Evolutionary conservation across 2,113 vertebrate species (phyloP), one percentile per base, ranked within the genome.

Genomic region (Rhabdornis inornatus): DNA sequence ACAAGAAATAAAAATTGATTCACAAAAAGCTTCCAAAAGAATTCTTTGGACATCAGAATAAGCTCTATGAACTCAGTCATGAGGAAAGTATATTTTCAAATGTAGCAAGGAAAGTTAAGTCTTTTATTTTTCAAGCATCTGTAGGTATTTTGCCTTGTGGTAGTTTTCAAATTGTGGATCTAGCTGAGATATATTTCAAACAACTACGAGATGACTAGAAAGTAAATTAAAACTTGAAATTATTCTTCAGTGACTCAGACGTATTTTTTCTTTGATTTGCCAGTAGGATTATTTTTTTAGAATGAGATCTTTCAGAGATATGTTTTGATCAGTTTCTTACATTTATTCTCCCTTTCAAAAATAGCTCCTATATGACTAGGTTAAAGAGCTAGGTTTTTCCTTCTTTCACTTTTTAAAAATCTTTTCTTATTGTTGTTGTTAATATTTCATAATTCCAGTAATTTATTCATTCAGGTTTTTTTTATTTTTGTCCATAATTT

Each of bases 221-320:
- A 83, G 77, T 86, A 97, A 88, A 79, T 50, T 94, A 89, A 95
- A 94, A 19, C 4, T 80, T 19, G 5, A 82, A 95, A 92, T 94
- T 89, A 92, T 86, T 92, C 85, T 87, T 96, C 83, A 94, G 33
- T 70, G 57, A 81, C 8, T 93, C 37, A 76, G 11, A 49, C 35
- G 92, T 72, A 89, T 68, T 85, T 96, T 97, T 97, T 88, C 60
- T 96, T 96, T 94, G 81, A 89, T 96, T 97, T 96, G 40, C 66
- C 65, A 61, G 60, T 61, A 74, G 33, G 66, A 95, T 93, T 90
- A 90, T 94, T 96, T 94, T 94, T 52, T 44, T 94, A 89, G 61
- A 86, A 93, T 64, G n/a, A 64, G 72, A 42, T 87, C 40, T 88
- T 97, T 96, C 91, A 96, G 61, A 95, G 56, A 49, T 70, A 24